These are phyloP conservation scores for Amitus sp. DNA, from an alignment of 2,888 invertebrate species.

Conservation along the genomic window DNA sequence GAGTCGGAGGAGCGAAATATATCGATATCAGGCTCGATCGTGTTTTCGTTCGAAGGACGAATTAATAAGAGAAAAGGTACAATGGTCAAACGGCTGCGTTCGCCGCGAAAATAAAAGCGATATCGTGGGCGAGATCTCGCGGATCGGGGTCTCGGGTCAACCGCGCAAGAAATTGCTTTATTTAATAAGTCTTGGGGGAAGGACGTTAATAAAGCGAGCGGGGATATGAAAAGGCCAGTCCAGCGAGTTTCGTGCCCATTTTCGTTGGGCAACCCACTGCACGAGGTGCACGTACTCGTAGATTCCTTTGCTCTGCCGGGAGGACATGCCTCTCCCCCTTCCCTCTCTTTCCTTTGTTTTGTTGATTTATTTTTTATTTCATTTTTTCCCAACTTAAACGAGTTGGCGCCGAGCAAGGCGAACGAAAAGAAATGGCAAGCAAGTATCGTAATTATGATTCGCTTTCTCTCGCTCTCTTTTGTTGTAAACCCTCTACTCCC, in stretches of 20 bases:
- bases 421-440: not conserved
- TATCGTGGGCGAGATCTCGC: conserved; percentile 36
- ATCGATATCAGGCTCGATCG: conserved; percentile 16
- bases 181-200: conserved; percentile 58
- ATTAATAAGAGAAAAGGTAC: conserved; percentile 39
- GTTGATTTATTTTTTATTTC: too few relatives aligned
- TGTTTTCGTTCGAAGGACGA: conserved; percentile 26
- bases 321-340: conserved; percentile 13
- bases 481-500: not conserved
- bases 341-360: too few relatives aligned
- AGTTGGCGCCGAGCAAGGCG: conserved; percentile 5
- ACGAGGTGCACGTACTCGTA: conserved; percentile 22
- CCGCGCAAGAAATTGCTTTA: conserved; percentile 59
- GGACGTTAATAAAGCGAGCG: conserved; percentile 54
- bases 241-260: conserved; percentile 34
- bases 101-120: conserved; percentile 40
- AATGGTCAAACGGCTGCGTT: conserved; percentile 35
- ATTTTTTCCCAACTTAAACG: not conserved
- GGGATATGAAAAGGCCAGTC: conserved; percentile 38
- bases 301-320: conserved; percentile 10
- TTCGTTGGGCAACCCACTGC: conserved; percentile 31
- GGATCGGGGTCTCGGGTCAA: conserved; percentile 49
- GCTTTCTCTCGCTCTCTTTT: not conserved
- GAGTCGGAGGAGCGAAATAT: conserved; percentile 3
- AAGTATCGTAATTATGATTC: not conserved